phyloP scores from a whole-genome alignment of 2,888 invertebrate genomes.

The Serripes groenlandicus region DNA sequence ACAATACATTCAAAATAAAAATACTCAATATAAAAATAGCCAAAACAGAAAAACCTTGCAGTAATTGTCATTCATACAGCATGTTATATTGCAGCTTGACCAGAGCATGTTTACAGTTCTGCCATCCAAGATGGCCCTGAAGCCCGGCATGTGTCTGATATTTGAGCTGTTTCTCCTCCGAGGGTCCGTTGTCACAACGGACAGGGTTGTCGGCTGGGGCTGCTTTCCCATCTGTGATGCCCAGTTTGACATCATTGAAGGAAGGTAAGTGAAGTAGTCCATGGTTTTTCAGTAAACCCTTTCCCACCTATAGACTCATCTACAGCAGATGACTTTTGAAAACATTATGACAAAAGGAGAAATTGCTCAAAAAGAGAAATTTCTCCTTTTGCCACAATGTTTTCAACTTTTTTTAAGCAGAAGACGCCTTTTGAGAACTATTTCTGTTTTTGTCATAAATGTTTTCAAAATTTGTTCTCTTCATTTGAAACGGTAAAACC shows the following conservation, averaged over 20 bases:
- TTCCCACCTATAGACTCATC: not conserved
- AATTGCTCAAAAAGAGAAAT: not conserved
- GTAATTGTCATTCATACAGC: too few relatives aligned
- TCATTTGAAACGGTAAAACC: too few relatives aligned
- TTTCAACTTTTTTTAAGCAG: too few relatives aligned
- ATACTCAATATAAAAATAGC: too few relatives aligned
- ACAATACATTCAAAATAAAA: too few relatives aligned
- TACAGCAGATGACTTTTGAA: not conserved
- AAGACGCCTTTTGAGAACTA: too few relatives aligned
- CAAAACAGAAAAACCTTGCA: too few relatives aligned
- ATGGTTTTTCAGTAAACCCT: too few relatives aligned
- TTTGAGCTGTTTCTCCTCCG: conserved; percentile 85
- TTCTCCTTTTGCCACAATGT: not conserved
- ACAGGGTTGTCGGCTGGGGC: conserved; percentile 85
- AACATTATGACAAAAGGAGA: not conserved
- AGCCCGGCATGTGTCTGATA: conserved; percentile 84
- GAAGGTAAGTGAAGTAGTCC: conserved; percentile 84
- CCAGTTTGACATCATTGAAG: conserved; percentile 84
- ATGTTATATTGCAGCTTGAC: conserved; percentile 80
- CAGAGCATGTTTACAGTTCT: conserved; percentile 85
- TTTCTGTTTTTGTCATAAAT: too few relatives aligned
- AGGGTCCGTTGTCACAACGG: conserved; percentile 82
- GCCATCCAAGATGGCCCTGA: conserved; percentile 81
- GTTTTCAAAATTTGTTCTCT: too few relatives aligned
- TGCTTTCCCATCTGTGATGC: conserved; percentile 84